Percentiles rank a stretch among this genome's conserved stretches.
phyloP scores from a whole-genome alignment of 2,888 invertebrate genomes.

The Papilio gigon region DNA sequence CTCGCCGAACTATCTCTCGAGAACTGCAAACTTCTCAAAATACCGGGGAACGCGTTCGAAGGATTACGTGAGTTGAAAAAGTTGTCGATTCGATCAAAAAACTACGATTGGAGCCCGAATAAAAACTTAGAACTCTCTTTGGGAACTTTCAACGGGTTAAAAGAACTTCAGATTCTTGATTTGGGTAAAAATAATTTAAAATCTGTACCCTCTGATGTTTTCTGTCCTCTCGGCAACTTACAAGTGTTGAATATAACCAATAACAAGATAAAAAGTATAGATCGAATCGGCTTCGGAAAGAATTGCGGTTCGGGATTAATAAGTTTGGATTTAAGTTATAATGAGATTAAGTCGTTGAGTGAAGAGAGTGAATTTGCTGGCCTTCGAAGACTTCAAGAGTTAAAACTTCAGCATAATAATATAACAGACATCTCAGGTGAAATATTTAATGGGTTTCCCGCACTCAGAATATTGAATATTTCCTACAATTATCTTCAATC shows the following conservation, averaged over 20 bases:
- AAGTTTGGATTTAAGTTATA: constrained; percentile 90
- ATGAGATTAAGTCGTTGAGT: constrained; percentile 87
- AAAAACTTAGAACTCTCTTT: constrained; percentile 88
- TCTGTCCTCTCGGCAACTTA: constrained; percentile 90
- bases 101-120: constrained; percentile 89
- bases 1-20: constrained; percentile 88
- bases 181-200: constrained; percentile 91
- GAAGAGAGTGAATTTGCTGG: constrained; percentile 89
- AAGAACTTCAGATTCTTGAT: constrained; percentile 89
- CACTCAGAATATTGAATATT: constrained; percentile 90
- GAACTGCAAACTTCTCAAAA: constrained; percentile 90
- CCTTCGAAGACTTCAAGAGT: constrained; percentile 88
- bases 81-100: constrained; percentile 89
- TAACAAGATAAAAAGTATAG: constrained; percentile 89
- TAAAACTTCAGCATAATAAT: constrained; percentile 91
- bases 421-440: constrained; percentile 90
- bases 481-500: constrained; percentile 92
- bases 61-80: constrained; percentile 91
- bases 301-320: constrained; percentile 87
- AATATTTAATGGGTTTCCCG: constrained; percentile 89
- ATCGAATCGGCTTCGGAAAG: constrained; percentile 87
- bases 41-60: constrained; percentile 90
- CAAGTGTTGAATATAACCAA: constrained; percentile 91
- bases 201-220: constrained; percentile 88
- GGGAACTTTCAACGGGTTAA: constrained; percentile 88